A percentile compares a stretch with the other conserved stretches of the same genome.
Evolutionary conservation across 2,113 vertebrate genomes (phyloP).

Genomic region (Callorhinus ursinus): DNA sequence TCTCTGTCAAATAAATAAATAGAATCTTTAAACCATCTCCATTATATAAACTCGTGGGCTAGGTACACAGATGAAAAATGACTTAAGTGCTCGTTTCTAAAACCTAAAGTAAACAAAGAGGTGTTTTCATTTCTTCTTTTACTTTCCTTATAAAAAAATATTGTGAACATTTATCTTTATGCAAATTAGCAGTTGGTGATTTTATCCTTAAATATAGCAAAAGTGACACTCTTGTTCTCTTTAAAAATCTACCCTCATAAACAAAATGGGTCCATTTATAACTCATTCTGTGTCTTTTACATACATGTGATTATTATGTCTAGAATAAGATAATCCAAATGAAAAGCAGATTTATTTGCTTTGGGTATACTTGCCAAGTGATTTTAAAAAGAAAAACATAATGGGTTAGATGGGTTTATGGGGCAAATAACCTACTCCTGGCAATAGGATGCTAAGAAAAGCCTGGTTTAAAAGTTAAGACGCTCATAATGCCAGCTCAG

Average conservation of each 20-base stretch:
- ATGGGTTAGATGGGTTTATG: constrained; percentile 62
- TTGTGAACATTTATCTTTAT: background rate
- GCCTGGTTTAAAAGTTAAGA: constrained; percentile 84
- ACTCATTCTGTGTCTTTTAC: constrained; percentile 46
- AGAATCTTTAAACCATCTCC: background rate
- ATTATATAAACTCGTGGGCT: background rate
- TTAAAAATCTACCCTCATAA: background rate
- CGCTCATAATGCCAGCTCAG: constrained; percentile 79
- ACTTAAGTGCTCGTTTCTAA: background rate
- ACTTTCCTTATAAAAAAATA: background rate
- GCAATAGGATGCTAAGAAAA: constrained; percentile 77
- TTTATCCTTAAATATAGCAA: constrained; percentile 37
- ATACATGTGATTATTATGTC: background rate
- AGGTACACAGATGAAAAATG: background rate
- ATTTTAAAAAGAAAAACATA: constrained; percentile 48
- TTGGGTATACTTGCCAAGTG: constrained; percentile 65
- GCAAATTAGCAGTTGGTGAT: background rate
- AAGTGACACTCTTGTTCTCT: background rate
- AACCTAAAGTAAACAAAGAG: background rate
- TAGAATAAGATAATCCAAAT: constrained; percentile 56
- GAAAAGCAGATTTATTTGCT: constrained; percentile 43
- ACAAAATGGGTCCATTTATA: constrained; percentile 15
- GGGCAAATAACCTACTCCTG: constrained; percentile 68
- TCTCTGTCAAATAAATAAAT: no score
- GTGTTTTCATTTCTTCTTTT: background rate